Conservation (phyloP, 2,797 vertebrate genomes). For the Holocentrus rufus region DNA sequence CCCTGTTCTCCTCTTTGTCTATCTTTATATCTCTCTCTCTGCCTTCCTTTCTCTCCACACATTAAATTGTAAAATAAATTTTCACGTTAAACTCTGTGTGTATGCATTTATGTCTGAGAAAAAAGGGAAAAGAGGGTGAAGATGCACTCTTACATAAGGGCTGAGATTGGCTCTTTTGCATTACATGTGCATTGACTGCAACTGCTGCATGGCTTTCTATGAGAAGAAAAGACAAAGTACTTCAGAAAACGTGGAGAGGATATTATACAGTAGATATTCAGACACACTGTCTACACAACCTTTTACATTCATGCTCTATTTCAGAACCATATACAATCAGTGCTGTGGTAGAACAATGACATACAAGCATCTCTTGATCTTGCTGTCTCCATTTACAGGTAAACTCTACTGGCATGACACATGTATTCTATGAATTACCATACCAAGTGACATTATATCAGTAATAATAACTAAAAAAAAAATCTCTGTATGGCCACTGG, state of each 20-base stretch:
- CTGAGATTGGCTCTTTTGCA: background rate
- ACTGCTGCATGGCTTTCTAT: background rate
- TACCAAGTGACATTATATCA: too few species aligned
- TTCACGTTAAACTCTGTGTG: background rate
- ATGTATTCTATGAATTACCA: too few species aligned
- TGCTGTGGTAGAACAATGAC: too few species aligned
- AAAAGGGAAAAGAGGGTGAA: background rate
- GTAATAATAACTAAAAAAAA: too few species aligned
- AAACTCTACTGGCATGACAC: too few species aligned
- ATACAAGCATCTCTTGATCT: too few species aligned
- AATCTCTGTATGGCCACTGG: too few species aligned
- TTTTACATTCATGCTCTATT: background rate
- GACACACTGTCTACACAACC: background rate
- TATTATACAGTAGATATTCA: background rate
- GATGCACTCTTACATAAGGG: background rate
- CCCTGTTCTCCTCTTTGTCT: background rate
- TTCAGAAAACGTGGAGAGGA: background rate
- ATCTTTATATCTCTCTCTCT: too few species aligned
- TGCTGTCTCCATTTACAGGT: too few species aligned
- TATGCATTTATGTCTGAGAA: background rate
- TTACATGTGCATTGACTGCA: accelerated
- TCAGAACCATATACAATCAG: too few species aligned
- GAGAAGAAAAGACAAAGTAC: background rate
- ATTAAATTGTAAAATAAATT: background rate
- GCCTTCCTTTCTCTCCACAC: background rate